phyloP scores from a whole-genome alignment of 2,888 invertebrate species.

The Drosophila prolongata region DNA sequence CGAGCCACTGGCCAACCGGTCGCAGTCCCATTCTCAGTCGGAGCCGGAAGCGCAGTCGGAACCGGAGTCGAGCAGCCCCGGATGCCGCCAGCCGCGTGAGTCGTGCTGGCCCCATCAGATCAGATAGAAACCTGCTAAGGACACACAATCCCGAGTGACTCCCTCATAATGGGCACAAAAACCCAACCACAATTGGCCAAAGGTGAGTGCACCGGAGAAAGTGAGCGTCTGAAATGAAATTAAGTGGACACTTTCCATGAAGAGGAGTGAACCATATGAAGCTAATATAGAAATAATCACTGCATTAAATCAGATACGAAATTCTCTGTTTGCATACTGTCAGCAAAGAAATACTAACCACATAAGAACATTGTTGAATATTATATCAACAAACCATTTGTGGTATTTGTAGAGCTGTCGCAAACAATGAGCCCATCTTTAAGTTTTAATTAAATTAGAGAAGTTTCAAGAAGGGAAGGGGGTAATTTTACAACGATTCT shows the following conservation, averaged over 20 bases:
- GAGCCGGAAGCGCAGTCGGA: conserved; percentile 29
- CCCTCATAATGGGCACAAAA: conserved; percentile 82
- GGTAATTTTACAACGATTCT: no score
- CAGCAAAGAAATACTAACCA: not conserved
- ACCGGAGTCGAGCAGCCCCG: conserved; percentile 32
- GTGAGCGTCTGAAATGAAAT: not conserved
- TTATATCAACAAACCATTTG: no score
- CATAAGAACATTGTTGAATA: not conserved
- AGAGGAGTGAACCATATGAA: not conserved
- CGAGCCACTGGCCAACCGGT: conserved; percentile 20
- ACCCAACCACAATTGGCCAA: conserved; percentile 81
- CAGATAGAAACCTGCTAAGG: conserved; percentile 28
- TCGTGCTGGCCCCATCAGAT: conserved; percentile 28
- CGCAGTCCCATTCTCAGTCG: conserved; percentile 25
- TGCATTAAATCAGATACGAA: not conserved
- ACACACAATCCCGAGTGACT: conserved; percentile 24
- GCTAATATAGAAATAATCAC: not conserved
- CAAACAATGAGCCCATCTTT: no score
- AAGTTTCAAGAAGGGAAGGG: no score
- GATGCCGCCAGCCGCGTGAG: conserved; percentile 35
- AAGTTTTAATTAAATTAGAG: no score
- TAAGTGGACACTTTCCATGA: not conserved
- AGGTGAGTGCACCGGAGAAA: conserved; percentile 62
- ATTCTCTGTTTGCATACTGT: not conserved
- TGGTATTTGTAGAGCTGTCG: no score